These are phyloP conservation scores for Staurois parvus DNA, from an alignment of 2,797 vertebrate species.

Conservation along the genomic window DNA sequence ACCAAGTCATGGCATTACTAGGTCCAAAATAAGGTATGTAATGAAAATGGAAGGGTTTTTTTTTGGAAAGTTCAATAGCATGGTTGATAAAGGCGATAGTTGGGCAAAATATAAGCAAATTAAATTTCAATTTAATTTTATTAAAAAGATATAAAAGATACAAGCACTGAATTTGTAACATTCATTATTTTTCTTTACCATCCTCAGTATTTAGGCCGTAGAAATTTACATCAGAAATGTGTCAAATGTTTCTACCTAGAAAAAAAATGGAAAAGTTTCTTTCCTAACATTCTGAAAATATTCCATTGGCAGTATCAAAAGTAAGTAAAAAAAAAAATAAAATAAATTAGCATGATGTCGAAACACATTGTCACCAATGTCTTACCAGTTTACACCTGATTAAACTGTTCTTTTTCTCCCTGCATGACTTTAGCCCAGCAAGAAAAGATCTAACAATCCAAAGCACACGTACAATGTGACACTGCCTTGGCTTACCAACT, in stretches of 20 bases:
- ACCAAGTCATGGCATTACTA: too few relatives aligned
- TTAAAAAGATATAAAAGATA: too few relatives aligned
- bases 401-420: slow-evolving; percentile 31
- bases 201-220: too few relatives aligned
- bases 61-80: too few relatives aligned
- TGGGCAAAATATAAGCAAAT: too few relatives aligned
- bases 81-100: too few relatives aligned
- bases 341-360: background rate
- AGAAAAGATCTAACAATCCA: slow-evolving; percentile 44
- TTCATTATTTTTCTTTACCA: too few relatives aligned
- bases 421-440: background rate
- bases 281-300: background rate
- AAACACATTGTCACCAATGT: background rate
- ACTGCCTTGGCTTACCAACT: slow-evolving; percentile 43
- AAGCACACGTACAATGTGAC: slow-evolving; percentile 36
- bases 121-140: too few relatives aligned
- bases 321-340: background rate
- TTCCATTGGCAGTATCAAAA: background rate
- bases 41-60: too few relatives aligned
- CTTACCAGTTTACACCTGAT: background rate
- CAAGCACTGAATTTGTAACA: too few relatives aligned
- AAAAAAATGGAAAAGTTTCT: background rate
- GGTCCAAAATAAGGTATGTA: too few relatives aligned
- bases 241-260: background rate
- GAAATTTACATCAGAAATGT: too few relatives aligned